Base-by-base conservation (phyloP, 2,113 vertebrate genomes). In the Dasyprocta punctata region DNA sequence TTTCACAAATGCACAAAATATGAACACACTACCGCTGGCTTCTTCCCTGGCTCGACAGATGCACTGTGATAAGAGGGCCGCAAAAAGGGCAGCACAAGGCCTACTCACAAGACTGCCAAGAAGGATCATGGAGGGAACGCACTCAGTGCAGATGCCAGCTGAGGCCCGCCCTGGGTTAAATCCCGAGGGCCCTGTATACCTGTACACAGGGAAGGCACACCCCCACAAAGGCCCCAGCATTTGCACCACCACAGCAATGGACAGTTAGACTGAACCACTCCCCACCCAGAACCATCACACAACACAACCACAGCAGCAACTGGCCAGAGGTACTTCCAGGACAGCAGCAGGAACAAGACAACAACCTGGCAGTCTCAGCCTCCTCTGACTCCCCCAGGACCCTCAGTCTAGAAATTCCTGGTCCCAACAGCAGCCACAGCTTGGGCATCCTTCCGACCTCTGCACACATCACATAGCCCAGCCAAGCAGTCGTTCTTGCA, bases 381-480 rank as follows among this genome's bases (percentile, higher is more conserved):
- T 22, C 17, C 9, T 11, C 0, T 60, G 28, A 47, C 30, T 44
- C 11, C 30, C 12, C 33, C 26, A 33, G 26, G 38, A 28, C n/a
- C 33, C 47, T 3, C 7, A 9, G 58, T 30, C 86, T 19, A 44
- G 14, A 26, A 47, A 67, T 58, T 67, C 14, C 61, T 3, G n/a
- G 60, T 41, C 67, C n/a, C 13, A 17, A 63, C 56, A 41, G 47
- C 36, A 80, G 58, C 54, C n/a, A 47, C 49, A 3, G 60, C 38
- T 67, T 49, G 11, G 7, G 30, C 3, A 10, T 36, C 38, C 30
- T 20, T 44, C 24, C 52, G 19, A 47, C 26, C 75, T 60, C 47
- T 0, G 20, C 3, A 0, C 0, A 13, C 0, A 16, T 2, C 28
- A 54, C 33, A 30, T 67, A 41, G 13, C 6, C 19, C 0, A 65